These are phyloP conservation scores for Pollenia angustigena DNA, from an alignment of 2,888 invertebrate genomes.

Conservation along the genomic window DNA sequence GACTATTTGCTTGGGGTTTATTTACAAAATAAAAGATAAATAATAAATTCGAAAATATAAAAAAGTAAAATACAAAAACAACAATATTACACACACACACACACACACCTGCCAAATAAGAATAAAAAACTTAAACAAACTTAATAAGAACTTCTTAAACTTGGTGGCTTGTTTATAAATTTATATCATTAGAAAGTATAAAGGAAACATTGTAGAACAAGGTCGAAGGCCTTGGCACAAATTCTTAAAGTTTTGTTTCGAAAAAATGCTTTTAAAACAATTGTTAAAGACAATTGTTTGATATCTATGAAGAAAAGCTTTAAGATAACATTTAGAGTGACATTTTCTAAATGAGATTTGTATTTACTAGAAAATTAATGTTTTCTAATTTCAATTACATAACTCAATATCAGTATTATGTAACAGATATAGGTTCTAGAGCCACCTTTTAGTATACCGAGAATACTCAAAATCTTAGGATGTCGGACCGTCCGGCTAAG, in stretches of 20 bases:
- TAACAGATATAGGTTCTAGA: too few species aligned
- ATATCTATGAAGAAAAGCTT: neutral
- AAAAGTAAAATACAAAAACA: slow-evolving; percentile 53
- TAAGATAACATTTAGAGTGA: too few species aligned
- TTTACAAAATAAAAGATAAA: slow-evolving; percentile 57
- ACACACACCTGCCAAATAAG: slow-evolving; percentile 36
- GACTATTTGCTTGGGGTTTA: slow-evolving; percentile 1
- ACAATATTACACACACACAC: slow-evolving; percentile 33
- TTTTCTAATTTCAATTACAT: too few species aligned
- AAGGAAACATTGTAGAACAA: slow-evolving; percentile 1
- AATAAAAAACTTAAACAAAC: slow-evolving; percentile 14
- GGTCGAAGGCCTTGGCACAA: neutral
- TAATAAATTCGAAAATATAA: slow-evolving; percentile 61
- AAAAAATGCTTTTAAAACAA: too few species aligned
- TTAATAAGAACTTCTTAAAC: slow-evolving; percentile 37
- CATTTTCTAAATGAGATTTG: too few species aligned
- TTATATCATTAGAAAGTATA: slow-evolving; percentile 13
- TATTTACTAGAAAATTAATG: too few species aligned
- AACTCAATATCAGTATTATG: too few species aligned
- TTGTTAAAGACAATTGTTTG: too few species aligned
- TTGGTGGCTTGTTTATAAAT: slow-evolving; percentile 11
- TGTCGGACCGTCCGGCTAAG: too few species aligned
- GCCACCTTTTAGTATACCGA: too few species aligned
- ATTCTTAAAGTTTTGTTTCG: too few species aligned
- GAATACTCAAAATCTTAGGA: too few species aligned